Base-by-base conservation (phyloP, 1,140 invertebrate genomes). In the Drosophila eugracilis region DNA sequence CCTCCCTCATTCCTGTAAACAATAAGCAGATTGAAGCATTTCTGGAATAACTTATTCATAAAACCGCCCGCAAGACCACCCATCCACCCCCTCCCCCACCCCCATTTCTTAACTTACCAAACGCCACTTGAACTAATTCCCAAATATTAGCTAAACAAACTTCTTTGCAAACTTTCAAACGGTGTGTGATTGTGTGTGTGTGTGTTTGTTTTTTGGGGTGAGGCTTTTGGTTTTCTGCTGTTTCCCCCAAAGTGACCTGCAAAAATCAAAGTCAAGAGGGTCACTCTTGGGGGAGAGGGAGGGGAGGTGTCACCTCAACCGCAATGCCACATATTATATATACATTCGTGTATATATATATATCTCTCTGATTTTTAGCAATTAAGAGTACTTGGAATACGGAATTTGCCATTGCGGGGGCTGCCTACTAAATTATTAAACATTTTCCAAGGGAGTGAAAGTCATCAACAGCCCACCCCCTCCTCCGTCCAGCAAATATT, bases 1-100 rank as follows among this genome's bases (percentile, higher is more conserved):
- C n/a, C n/a, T 28, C 26, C 26, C n/a, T 34, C 32, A 32, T 15
- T 19, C 24, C 47, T 22, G 65, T 67, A 69, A 69, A 69, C 65
- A 69, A 69, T 69, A 69, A 69, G 65, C 37, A 69, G 65, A 69
- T 69, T 69, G 65, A 69, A 63, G 37, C 63, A 67, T 69, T 69
- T 44, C 45, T 22, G 60, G 22, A 26, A 53, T 69, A 67, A 69
- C 37, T 69, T 67, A 69, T 69, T 69, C 65, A 69, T 67, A 69
- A 53, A 21, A 44, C 36, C 36, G 15, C 26, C 34, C 9, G 4
- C 6, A 3, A 7, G 19, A 14, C 5, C 10, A n/a, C n/a, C n/a
- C n/a, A n/a, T n/a, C 24, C 17, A 9, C 1, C 14, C 15, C 17
- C 10, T 4, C 4, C 9, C 9, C 6, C 17, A 9, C 19, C 12